phyloP scores from a whole-genome alignment of 2,113 vertebrate species.

The Callospermophilus lateralis region DNA sequence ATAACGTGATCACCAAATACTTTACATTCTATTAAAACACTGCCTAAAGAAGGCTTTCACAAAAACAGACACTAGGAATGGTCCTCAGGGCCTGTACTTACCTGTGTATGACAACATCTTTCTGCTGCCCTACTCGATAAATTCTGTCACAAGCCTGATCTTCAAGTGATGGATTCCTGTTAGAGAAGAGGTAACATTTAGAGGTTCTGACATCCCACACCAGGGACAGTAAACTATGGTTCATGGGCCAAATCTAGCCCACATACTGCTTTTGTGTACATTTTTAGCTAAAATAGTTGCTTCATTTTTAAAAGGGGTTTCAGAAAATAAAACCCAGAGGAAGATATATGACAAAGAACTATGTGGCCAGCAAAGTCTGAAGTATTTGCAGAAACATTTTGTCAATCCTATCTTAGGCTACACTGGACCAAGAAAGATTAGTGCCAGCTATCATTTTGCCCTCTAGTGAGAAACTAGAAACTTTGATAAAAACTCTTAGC shows the following conservation, averaged over 20 bases:
- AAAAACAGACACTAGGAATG: neutral
- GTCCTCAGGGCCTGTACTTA: conserved; percentile 73
- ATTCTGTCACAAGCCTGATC: conserved; percentile 98
- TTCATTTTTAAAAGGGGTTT: neutral
- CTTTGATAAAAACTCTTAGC: neutral
- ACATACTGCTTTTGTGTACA: neutral
- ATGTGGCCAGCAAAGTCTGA: neutral
- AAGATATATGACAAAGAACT: neutral
- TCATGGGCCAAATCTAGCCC: neutral
- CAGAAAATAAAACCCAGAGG: neutral
- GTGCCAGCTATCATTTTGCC: neutral
- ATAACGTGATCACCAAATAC: neutral
- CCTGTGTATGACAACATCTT: conserved; percentile 96
- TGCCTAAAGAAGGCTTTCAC: neutral
- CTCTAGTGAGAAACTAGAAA: neutral
- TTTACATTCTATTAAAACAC: neutral
- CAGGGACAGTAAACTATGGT: neutral
- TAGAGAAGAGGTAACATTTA: conserved; percentile 6
- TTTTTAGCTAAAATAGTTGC: neutral
- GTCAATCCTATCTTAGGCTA: neutral
- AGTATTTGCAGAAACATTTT: neutral
- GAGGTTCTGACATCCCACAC: neutral
- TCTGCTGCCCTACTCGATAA: conserved; percentile 95
- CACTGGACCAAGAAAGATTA: neutral
- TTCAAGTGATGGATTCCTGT: conserved; percentile 97